phyloP scores from a whole-genome alignment of 2,888 invertebrate species.

The Ornithoptera priamus region DNA sequence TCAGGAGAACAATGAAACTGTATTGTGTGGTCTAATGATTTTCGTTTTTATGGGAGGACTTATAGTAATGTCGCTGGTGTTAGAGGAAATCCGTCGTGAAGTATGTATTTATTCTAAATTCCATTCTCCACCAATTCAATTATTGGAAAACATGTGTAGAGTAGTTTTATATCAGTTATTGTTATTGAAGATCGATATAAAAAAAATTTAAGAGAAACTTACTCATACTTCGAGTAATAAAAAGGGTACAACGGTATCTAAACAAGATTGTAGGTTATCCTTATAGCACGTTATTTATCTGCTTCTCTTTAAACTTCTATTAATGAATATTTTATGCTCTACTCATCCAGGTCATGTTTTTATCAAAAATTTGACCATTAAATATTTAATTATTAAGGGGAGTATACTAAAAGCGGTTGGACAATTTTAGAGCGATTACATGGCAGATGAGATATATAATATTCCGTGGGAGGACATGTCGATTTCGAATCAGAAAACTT shows the following conservation, averaged over 20 bases:
- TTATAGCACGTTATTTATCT: too few species aligned
- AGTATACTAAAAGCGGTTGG: not conserved
- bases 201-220: too few species aligned
- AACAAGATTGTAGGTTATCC: too few species aligned
- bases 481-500: conserved; percentile 41
- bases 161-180: too few species aligned
- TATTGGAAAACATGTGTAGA: too few species aligned
- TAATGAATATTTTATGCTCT: too few species aligned
- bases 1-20: conserved; percentile 37
- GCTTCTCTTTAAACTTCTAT: too few species aligned
- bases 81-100: conserved; percentile 43
- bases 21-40: conserved; percentile 32
- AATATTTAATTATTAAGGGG: not conserved
- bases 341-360: not conserved
- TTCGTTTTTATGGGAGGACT: conserved; percentile 42
- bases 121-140: not conserved
- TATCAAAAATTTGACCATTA: not conserved
- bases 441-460: conserved; percentile 41
- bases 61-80: conserved; percentile 42
- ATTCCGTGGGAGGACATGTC: conserved; percentile 48
- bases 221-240: too few species aligned
- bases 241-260: too few species aligned
- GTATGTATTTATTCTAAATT: conserved; percentile 21
- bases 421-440: conserved; percentile 41
- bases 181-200: too few species aligned